Conservation (phyloP, 2,888 invertebrate genomes). For the Zygogramma bicolorata region DNA sequence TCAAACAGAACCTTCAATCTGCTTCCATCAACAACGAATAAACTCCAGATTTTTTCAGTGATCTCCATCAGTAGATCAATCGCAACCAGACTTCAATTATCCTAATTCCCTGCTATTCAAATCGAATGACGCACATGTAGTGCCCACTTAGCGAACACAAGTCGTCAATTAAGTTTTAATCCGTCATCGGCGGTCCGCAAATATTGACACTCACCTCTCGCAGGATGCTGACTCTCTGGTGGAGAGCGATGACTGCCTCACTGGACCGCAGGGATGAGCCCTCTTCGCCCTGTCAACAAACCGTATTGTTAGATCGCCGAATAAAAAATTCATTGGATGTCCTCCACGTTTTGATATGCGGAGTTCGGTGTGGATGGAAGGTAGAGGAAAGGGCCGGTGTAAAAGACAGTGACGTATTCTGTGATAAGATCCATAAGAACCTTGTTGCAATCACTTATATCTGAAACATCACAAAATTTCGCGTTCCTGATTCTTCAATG, state of each 20-base stretch:
- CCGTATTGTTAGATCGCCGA: constrained; percentile 45
- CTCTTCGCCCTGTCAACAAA: constrained; percentile 52
- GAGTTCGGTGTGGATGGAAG: neutral
- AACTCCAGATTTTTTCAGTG: neutral
- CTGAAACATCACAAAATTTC: no score
- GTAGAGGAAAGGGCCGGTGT: no score
- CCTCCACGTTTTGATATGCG: neutral
- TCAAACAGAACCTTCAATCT: no score
- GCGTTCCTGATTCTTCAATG: no score
- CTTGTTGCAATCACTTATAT: no score
- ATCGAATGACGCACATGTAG: neutral
- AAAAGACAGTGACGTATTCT: no score
- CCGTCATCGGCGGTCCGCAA: neutral
- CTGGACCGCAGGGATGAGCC: constrained; percentile 45
- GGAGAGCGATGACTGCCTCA: constrained; percentile 18
- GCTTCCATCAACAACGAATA: no score
- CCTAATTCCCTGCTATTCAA: neutral
- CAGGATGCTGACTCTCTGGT: neutral
- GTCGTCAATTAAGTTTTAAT: constrained; percentile 1
- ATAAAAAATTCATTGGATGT: neutral
- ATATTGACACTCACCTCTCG: constrained; percentile 6
- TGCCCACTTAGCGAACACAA: constrained; percentile 8
- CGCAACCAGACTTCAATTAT: neutral
- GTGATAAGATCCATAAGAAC: no score
- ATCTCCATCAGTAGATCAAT: neutral